phyloP scores from a whole-genome alignment of 2,888 invertebrate genomes.

The Ectemnius lituratus region DNA sequence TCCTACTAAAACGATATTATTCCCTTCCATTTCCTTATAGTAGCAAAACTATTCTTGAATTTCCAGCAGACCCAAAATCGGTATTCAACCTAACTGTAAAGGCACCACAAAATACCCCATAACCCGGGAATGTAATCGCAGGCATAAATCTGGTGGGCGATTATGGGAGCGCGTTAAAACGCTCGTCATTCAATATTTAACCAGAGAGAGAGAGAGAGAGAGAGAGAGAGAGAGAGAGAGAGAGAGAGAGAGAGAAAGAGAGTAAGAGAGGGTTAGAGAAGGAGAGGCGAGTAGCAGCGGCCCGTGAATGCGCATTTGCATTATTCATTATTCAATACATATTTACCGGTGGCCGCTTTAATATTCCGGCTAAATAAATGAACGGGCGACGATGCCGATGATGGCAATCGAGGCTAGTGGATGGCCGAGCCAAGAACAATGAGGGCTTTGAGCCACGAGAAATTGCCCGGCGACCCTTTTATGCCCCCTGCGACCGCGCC shows the following conservation, averaged over 20 bases:
- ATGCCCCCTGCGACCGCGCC: too few relatives aligned
- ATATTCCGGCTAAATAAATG: conserved; percentile 17
- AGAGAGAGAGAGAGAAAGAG: not conserved
- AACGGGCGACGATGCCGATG: not conserved
- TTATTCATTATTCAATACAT: conserved; percentile 42
- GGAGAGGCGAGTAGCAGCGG: conserved; percentile 27
- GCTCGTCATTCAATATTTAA: conserved; percentile 27
- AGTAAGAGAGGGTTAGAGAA: not conserved
- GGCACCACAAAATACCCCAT: too few relatives aligned
- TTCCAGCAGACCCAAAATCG: too few relatives aligned
- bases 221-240: not conserved
- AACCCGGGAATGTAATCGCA: not conserved
- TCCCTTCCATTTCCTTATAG: too few relatives aligned
- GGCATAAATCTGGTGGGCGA: conserved; percentile 1
- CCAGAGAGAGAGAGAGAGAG: not conserved
- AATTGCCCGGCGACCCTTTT: too few relatives aligned
- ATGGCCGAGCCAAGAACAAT: too few relatives aligned
- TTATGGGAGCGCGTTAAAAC: conserved; percentile 7
- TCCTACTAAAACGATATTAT: too few relatives aligned
- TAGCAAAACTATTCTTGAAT: too few relatives aligned
- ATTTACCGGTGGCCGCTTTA: conserved; percentile 21
- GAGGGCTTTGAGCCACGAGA: too few relatives aligned
- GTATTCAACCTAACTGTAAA: too few relatives aligned
- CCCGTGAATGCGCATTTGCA: conserved; percentile 7
- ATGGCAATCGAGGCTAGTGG: too few relatives aligned